Evolutionary conservation across 2,888 invertebrate species (phyloP), one percentile per base, ranked within the genome.

Genomic region (Tenthredo livida): DNA sequence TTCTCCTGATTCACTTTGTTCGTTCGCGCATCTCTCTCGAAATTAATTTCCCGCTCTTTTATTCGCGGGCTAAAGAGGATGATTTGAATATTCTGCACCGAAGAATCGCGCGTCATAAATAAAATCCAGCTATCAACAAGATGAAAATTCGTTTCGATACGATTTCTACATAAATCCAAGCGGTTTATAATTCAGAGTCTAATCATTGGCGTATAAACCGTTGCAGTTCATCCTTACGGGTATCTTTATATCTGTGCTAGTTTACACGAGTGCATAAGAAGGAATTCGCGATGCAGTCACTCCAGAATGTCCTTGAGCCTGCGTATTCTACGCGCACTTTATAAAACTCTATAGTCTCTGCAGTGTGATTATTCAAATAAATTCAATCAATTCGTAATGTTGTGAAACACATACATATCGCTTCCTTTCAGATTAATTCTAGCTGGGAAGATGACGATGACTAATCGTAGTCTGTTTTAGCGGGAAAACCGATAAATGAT

Each of bases 281-380:
- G 70, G 40, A 37, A 75, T 47, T 15, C 21, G 25, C 10, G 9
- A 21, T 29, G 15, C 75, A n/a, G n/a, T 75, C 47, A 43, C 75
- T 43, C 17, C 47, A 4, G 10, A 47, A 47, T 47, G 75, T 75
- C 75, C 75, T 75, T 75, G 75, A 47, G 33, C 12, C 25, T 43
- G 21, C 21, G 47, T 15, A 47, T 75, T 12, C 21, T 12, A 75
- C 73, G 37, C 73, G 37, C 40, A 43, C 17, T n/a, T 75, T 9
- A 6, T 25, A 25, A 43, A n/a, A 7, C 10, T 25, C 9, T 25
- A 40, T 9, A 75, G 12, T 25, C 47, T 47, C 47, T n/a, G 12
- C 25, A n/a, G 12, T 61, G 5, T 61, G 61, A 6, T 61, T 61
- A 25, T 21, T 25, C 10, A 25, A 21, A 9, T 61, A 25, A 21